phyloP scores from a whole-genome alignment of 2,888 invertebrate genomes.

The Macrostomum cliftonense region DNA sequence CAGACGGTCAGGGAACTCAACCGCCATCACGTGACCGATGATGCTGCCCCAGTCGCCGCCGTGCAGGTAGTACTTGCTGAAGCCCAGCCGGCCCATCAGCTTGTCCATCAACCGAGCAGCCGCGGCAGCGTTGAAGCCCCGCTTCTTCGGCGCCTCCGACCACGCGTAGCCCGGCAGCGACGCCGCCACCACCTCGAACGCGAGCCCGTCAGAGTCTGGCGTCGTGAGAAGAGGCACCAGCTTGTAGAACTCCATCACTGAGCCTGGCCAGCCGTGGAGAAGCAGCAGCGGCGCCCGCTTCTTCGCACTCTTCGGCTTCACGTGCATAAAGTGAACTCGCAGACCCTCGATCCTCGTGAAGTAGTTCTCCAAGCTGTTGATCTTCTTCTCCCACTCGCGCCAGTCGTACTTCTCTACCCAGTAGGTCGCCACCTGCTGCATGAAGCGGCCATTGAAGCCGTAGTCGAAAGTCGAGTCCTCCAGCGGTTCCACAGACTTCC shows the following conservation, averaged over 20 bases:
- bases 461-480: too few species aligned
- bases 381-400: conserved; percentile 47
- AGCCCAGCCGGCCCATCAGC: conserved; percentile 53
- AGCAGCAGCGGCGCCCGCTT: conserved; percentile 46
- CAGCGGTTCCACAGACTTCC: too few species aligned
- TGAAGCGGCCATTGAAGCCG: too few species aligned
- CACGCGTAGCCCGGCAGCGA: conserved; percentile 44
- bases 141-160: conserved; percentile 44
- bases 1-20: conserved; percentile 45
- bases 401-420: conserved; percentile 60
- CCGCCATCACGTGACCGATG: conserved; percentile 47
- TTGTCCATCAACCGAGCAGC: conserved; percentile 43
- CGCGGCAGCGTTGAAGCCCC: conserved; percentile 39
- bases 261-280: conserved; percentile 70
- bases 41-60: conserved; percentile 65
- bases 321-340: conserved; percentile 56
- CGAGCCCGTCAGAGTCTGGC: conserved; percentile 18
- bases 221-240: conserved; percentile 33
- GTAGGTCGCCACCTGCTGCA: conserved; percentile 38
- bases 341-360: conserved; percentile 57
- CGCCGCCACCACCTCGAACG: conserved; percentile 39
- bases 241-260: conserved; percentile 58
- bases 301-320: conserved; percentile 41
- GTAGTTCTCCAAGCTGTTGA: conserved; percentile 59
- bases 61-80: conserved; percentile 50